phyloP scores from a whole-genome alignment of 2,888 invertebrate genomes.

The Aricia artaxerxes region DNA sequence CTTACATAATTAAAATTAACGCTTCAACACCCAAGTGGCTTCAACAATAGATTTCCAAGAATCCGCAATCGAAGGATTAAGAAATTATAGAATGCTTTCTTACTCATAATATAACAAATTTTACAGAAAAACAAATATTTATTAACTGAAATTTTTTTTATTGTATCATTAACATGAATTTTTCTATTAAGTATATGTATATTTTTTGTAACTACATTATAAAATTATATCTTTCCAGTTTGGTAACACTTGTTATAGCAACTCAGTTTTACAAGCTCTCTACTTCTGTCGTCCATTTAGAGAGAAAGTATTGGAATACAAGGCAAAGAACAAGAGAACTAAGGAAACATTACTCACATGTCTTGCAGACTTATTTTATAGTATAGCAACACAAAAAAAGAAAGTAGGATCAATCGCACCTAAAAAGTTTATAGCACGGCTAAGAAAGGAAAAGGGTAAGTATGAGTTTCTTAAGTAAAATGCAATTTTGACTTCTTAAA shows the following conservation, averaged over 20 bases:
- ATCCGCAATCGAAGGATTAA: too few relatives aligned
- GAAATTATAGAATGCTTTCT: too few relatives aligned
- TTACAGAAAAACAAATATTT: too few relatives aligned
- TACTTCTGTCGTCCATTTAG: slow-evolving; percentile 99
- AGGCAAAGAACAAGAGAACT: slow-evolving; percentile 95
- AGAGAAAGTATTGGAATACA: slow-evolving; percentile 98
- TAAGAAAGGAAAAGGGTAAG: slow-evolving; percentile 98
- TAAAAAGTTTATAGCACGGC: slow-evolving; percentile 98
- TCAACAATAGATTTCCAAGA: too few relatives aligned
- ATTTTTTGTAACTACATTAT: too few relatives aligned
- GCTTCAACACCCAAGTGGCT: too few relatives aligned
- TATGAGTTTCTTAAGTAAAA: not conserved
- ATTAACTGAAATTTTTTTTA: too few relatives aligned
- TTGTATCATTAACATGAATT: too few relatives aligned
- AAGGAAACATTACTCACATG: slow-evolving; percentile 99
- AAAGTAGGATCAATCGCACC: slow-evolving; percentile 99
- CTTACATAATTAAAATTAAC: too few relatives aligned
- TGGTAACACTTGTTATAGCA: slow-evolving; percentile 99
- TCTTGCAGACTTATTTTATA: slow-evolving; percentile 98
- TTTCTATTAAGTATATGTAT: too few relatives aligned
- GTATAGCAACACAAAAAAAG: slow-evolving; percentile 99
- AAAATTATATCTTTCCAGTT: slow-evolving; percentile 81
- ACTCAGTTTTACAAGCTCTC: slow-evolving; percentile 99
- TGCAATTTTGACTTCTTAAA: too few relatives aligned
- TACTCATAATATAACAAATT: too few relatives aligned